Conservation (phyloP, 1,140 invertebrate genomes). For the Halyomorpha halys region DNA sequence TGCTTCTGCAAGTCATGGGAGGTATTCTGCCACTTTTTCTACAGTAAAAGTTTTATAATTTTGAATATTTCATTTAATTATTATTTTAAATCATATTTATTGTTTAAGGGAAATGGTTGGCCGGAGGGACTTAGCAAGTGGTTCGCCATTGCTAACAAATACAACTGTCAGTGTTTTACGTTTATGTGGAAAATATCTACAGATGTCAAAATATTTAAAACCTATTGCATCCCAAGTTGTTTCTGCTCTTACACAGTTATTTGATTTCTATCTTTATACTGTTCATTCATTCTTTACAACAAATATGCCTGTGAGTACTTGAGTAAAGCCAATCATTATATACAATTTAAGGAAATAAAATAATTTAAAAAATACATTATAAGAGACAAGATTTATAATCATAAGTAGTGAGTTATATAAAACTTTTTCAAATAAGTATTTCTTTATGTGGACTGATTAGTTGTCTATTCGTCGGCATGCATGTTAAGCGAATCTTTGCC, state of each 20-base stretch:
- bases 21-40: neutral
- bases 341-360: no score
- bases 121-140: neutral
- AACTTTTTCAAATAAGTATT: no score
- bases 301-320: slow-evolving; percentile 48
- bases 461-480: no score
- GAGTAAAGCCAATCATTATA: no score
- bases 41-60: neutral
- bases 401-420: no score
- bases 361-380: no score
- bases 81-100: neutral
- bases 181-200: slow-evolving; percentile 84
- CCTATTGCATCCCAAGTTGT: slow-evolving; percentile 88
- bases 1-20: neutral
- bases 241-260: slow-evolving; percentile 81
- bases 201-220: slow-evolving; percentile 84
- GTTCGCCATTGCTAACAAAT: slow-evolving; percentile 65
- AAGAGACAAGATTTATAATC: no score
- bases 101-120: neutral
- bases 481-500: no score
- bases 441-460: no score
- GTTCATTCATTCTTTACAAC: slow-evolving; percentile 82
- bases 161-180: slow-evolving; percentile 86
- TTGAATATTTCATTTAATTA: neutral
- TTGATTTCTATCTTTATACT: slow-evolving; percentile 89